Evolutionary conservation across 2,888 invertebrate species (phyloP), one percentile per base, ranked within the genome.

Genomic region (Phalangium opilio): DNA sequence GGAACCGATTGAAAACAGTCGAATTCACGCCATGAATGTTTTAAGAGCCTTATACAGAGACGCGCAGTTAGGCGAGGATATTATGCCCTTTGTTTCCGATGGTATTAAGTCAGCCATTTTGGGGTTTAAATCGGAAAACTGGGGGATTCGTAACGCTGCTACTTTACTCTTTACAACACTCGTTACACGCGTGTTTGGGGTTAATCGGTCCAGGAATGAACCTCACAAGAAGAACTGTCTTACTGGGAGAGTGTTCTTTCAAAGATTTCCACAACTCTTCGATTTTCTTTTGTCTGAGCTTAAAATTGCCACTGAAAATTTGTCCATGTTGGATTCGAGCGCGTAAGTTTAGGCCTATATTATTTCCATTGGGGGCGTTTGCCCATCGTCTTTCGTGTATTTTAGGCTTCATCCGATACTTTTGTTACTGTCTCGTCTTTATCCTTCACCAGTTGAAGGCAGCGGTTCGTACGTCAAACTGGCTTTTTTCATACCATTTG

Each of bases 171-270:
- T 87, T 63, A 78, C 84, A 50, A 76, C 89, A 3, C 70, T 95
- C 33, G 76, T 86, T 61, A 79, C 78, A 40, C 74, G 91, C 54
- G 78, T 86, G 55, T 91, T 95, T 70, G 93, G 93, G 2, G 89
- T 87, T 17, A 68, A 67, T 49, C 58, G 66, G 40, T 61, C 63
- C 36, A 20, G 81, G 76, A 41, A 74, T 57, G 68, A 68, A 45
- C 55, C 64, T 32, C 62, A 64, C 12, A 66, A 59, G 15, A 60
- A 64, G 48, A 67, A 66, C 51, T 55, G 67, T 21, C 65, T 71
- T 61, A 70, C 70, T 21, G 71, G 70, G 1, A 60, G 79, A 50
- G 76, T 83, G 41, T 91, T 93, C 70, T 87, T 86, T 66, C 73
- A 79, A 55, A 71, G 73, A 50, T 79, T 75, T 64, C 76, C 78